A percentile compares a stretch with the other conserved stretches of the same genome.
These are phyloP conservation scores for Agrochola macilenta DNA, from an alignment of 2,888 invertebrate species.

Conservation along the genomic window DNA sequence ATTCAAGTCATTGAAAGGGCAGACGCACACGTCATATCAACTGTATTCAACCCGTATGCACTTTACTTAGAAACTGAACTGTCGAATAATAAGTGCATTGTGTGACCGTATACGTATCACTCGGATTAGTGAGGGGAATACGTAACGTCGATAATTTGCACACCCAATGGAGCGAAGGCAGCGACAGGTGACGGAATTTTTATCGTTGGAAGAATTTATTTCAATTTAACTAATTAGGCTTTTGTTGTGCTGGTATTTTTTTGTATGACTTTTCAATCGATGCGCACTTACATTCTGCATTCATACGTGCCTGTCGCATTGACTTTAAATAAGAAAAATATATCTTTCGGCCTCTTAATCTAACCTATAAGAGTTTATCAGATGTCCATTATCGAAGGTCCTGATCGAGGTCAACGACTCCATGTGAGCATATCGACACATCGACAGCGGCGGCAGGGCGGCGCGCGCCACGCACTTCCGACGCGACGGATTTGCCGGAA, in stretches of 20 bases:
- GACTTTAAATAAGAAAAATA: slow-evolving; percentile 57
- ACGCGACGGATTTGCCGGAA: slow-evolving; percentile 91
- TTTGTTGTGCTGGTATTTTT: not conserved
- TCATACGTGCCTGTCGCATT: slow-evolving; percentile 6
- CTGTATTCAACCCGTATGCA: slow-evolving; percentile 86
- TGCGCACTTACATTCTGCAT: slow-evolving; percentile 8
- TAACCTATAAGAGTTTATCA: slow-evolving; percentile 81
- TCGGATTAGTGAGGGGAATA: slow-evolving; percentile 89
- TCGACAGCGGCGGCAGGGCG: slow-evolving; percentile 81
- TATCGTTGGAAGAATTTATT: slow-evolving; percentile 41
- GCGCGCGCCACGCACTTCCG: slow-evolving; percentile 89
- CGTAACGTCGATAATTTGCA: slow-evolving; percentile 85
- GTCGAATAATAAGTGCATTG: slow-evolving; percentile 90
- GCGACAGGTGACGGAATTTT: slow-evolving; percentile 59
- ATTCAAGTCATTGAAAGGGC: slow-evolving; percentile 83
- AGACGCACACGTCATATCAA: slow-evolving; percentile 84
- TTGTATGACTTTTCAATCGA: slow-evolving; percentile 1
- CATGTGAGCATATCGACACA: slow-evolving; percentile 86
- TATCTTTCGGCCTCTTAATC: slow-evolving; percentile 78
- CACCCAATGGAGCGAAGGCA: slow-evolving; percentile 63
- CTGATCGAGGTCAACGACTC: slow-evolving; percentile 88
- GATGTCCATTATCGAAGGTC: slow-evolving; percentile 83
- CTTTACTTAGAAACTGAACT: slow-evolving; percentile 89
- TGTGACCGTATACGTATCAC: slow-evolving; percentile 87
- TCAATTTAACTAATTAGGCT: slow-evolving; percentile 35